Evolutionary conservation across 2,888 invertebrate species (phyloP).

Genomic region (Agrotis puta): DNA sequence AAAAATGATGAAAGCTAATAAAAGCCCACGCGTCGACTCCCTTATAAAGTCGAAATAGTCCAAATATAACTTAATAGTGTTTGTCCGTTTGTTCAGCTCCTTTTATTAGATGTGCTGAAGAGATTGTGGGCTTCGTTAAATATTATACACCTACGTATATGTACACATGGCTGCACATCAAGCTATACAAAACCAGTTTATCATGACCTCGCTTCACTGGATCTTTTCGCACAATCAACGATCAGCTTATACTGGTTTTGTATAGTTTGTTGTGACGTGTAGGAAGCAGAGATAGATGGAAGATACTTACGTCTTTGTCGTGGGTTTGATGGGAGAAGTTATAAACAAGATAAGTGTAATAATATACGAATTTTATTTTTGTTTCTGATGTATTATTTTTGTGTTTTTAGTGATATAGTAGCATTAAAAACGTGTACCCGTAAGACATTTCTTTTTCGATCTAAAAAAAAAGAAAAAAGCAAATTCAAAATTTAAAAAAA

Average conservation of each 20-base stretch:
- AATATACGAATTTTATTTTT: not conserved
- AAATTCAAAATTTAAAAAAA: no score
- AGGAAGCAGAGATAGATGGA: conserved; percentile 6
- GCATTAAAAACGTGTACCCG: no score
- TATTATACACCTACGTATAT: conserved; percentile 17
- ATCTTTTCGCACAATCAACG: no score
- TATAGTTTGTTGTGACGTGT: not conserved
- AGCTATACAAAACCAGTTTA: no score
- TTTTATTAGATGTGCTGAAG: conserved; percentile 58
- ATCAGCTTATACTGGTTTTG: no score
- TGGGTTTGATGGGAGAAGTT: not conserved
- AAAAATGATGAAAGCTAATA: conserved; percentile 55
- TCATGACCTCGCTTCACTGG: no score
- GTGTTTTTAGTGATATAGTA: no score
- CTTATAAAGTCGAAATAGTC: conserved; percentile 54
- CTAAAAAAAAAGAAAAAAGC: no score
- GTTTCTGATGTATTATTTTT: not conserved
- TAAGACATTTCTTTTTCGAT: no score
- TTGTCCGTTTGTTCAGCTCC: conserved; percentile 62
- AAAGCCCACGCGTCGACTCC: conserved; percentile 32
- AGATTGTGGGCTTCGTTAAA: conserved; percentile 51
- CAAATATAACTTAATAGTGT: conserved; percentile 64
- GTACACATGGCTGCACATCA: no score
- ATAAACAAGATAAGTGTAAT: not conserved
- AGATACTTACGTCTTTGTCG: not conserved